Base-by-base conservation (phyloP, 2,113 vertebrate species). In the Silurus glanis region DNA sequence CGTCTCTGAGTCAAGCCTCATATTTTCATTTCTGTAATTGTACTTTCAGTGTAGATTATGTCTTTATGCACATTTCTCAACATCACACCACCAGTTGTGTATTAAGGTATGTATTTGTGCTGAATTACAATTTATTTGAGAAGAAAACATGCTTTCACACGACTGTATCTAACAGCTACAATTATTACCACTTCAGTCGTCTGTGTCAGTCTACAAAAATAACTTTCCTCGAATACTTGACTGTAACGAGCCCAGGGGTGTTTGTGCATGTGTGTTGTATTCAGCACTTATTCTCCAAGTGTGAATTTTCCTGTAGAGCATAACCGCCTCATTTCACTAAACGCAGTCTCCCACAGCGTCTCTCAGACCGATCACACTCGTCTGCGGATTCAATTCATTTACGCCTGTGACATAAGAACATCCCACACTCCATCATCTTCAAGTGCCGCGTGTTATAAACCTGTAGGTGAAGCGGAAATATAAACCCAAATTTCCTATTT, bases 211-310 rank as follows among this genome's bases (percentile, higher is more conserved):
- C 51, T 78, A 25, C 9, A 78, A 16, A 78, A 78, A 55, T 16
- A 78, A 55, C 13, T 25, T 55, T 55, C 25, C 2, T 14, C 4
- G 12, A 55, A 78, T 25, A 55, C 23, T 76, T 76, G 14, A 76
- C 13, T 3, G 13, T 25, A 55, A 78, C 25, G 23, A 25, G 51
- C 74, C 21, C 16, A 13, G 12, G 0, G 59, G 72, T 75, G 72
- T 75, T 47, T 53, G 72, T 72, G 19, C 23, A 45, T 74, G 71
- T 59, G 82, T 85, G 59, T 59, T 25, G 16, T 28, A 74, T 85
- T 88, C 76, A 83, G 80, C 28, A 51, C 83, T 59, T 37, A 23
- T 49, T 76, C 16, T 47, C 21, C 9, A n/a, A 61, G 83, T 47
- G 71, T 49, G 71, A 76, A 84, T 74, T 7, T 21, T 58, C 71